Conservation (phyloP, 2,888 invertebrate genomes). For the Clusia tigrina region DNA sequence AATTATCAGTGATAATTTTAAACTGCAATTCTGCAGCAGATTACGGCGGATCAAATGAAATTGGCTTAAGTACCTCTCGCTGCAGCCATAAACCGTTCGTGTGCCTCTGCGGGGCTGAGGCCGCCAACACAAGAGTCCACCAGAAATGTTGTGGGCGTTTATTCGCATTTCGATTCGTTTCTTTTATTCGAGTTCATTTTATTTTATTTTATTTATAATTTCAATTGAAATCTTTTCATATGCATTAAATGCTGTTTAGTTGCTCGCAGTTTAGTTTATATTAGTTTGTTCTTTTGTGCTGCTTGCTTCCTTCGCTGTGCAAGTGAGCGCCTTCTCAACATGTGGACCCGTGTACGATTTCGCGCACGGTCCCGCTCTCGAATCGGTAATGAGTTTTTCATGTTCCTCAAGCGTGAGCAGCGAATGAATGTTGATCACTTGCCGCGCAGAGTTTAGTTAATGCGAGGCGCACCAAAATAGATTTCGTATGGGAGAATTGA, state of each 20-base stretch:
- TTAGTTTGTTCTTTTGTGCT: too few relatives aligned
- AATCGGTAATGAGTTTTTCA: constrained; percentile 15
- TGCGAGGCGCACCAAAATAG: constrained; percentile 6
- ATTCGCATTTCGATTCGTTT: background rate
- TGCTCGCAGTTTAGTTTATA: too few relatives aligned
- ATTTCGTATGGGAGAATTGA: background rate
- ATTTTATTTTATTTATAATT: background rate
- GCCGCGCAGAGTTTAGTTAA: background rate
- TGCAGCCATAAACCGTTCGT: constrained; percentile 16
- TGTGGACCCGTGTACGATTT: background rate
- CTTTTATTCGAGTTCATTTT: background rate
- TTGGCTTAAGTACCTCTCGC: background rate
- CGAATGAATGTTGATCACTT: background rate
- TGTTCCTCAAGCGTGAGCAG: constrained; percentile 12
- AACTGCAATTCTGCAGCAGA: constrained; percentile 2
- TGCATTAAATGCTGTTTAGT: too few relatives aligned
- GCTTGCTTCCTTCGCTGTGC: too few relatives aligned
- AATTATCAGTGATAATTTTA: constrained; percentile 20
- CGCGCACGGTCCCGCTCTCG: too few relatives aligned
- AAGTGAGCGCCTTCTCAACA: constrained; percentile 10
- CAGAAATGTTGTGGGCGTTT: constrained; percentile 15
- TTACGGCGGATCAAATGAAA: background rate
- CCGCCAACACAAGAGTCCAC: constrained; percentile 33
- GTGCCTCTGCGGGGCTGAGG: constrained; percentile 4
- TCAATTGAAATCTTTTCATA: too few relatives aligned